A percentile compares a stretch with the other conserved stretches of the same genome.
These are phyloP conservation scores for Stichopus horrens DNA, from an alignment of 53 echinoderm and acorn worm genomes.

Conservation along the genomic window DNA sequence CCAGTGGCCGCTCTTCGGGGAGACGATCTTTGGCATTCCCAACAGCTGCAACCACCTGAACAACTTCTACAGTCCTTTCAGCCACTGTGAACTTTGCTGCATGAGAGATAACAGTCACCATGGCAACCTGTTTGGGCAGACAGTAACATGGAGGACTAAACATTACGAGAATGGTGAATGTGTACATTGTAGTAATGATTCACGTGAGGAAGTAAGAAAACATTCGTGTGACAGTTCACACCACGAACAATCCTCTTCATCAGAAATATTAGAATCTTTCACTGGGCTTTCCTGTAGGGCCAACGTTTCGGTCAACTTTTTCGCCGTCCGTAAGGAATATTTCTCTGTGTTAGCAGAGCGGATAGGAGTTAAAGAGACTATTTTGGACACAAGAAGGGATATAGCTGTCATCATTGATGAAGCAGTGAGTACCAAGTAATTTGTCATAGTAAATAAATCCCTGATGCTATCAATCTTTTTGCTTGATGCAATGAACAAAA, in stretches of 20 bases:
- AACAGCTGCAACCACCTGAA: conserved; percentile 70
- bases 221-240: background rate
- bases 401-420: conserved; percentile 72
- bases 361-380: conserved; percentile 55
- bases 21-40: conserved; percentile 52
- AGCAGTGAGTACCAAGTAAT: conserved; percentile 55
- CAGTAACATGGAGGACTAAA: background rate
- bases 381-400: background rate
- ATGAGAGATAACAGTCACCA: conserved; percentile 16
- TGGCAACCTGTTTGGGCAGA: background rate
- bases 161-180: background rate
- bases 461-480: too few species aligned
- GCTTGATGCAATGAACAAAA: too few species aligned
- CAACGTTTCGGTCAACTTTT: conserved; percentile 77
- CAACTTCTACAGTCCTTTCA: conserved; percentile 83
- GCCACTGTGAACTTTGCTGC: conserved; percentile 78
- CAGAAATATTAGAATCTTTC: conserved; percentile 28
- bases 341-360: conserved; percentile 72
- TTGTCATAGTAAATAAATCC: too few species aligned
- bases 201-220: background rate
- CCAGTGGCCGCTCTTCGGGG: conserved; percentile 38
- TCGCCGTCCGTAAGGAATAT: conserved; percentile 81
- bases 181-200: conserved; percentile 11
- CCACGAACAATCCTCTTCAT: background rate
- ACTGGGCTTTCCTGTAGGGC: conserved; percentile 80